A percentile compares a stretch with the other conserved stretches of the same genome.
Conservation (phyloP, 2,797 vertebrate genomes). For the Phataginus tetradactyla region DNA sequence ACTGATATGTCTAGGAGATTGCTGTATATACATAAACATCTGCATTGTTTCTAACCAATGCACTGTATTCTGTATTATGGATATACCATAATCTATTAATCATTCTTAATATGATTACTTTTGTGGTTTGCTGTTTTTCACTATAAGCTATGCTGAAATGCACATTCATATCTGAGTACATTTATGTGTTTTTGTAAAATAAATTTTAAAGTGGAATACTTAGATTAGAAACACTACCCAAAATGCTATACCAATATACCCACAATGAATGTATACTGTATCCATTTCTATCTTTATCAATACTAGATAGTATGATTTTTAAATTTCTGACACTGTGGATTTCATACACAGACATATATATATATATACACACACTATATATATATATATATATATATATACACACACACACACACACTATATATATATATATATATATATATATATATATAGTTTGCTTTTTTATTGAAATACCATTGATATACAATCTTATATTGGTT, state of each 20-base stretch:
- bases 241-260: background rate
- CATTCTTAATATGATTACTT: background rate
- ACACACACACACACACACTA: background rate
- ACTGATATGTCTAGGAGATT: background rate
- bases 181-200: background rate
- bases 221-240: background rate
- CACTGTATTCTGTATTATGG: background rate
- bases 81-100: background rate
- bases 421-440: background rate
- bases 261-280: background rate
- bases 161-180: background rate
- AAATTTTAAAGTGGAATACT: slow-evolving; percentile 11
- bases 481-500: no score
- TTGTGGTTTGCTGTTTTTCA: background rate
- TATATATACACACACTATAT: no score
- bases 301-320: background rate
- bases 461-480: no score
- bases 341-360: background rate
- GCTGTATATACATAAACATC: no score
- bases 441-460: background rate
- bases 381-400: background rate
- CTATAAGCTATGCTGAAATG: background rate
- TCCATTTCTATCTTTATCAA: background rate
- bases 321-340: background rate
- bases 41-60: background rate